Base-by-base conservation (phyloP, 2,888 invertebrate genomes). In the Neoascia interrupta region DNA sequence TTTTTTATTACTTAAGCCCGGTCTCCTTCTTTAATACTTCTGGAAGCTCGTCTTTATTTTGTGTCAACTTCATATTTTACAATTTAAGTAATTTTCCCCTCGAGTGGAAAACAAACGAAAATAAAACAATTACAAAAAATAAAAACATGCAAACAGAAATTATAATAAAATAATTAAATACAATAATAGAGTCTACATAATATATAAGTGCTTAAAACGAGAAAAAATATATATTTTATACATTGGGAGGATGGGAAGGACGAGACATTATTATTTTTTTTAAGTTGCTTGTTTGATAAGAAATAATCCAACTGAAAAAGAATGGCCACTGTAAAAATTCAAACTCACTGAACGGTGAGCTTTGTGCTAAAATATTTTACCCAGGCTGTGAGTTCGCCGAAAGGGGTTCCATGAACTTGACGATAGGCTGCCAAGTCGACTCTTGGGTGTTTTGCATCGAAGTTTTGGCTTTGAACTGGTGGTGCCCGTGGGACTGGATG, bases 321-420 rank as follows among this genome's bases (percentile, higher is more conserved):
- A 80, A 80, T 74, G 74, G 80, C 73, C 68, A 80, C 80, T 74
- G 74, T 68, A 63, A 74, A 74, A 74, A 74, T 80, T 72, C 72
- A 74, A 56, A 80, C 66, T 60, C 73, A 61, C 66, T 43, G 28
- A 43, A 21, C 5, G 69, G 54, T 51, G 53, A 72, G 69, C 41
- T 58, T 68, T 74, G 54, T 60, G 69, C 82, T 83, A 88, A 75
- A 88, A 88, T 72, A 88, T 88, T 82, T 88, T 88, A 28, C 89
- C 88, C 75, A 88, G 81, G 81, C 89, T 88, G 26, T 89, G 87
- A 26, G 88, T 87, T 36, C 88, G 87, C 23, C 88, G 85, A 80
- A 88, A 89, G 19, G 88, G 88, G 85, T 88, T 88, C 88, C 88
- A 88, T 11, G 87, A 85, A 51, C 86, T 87, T 15, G 88, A 88